Evolutionary conservation across 2,888 invertebrate species (phyloP).

Genomic region (Pardosa pseudoannulata): DNA sequence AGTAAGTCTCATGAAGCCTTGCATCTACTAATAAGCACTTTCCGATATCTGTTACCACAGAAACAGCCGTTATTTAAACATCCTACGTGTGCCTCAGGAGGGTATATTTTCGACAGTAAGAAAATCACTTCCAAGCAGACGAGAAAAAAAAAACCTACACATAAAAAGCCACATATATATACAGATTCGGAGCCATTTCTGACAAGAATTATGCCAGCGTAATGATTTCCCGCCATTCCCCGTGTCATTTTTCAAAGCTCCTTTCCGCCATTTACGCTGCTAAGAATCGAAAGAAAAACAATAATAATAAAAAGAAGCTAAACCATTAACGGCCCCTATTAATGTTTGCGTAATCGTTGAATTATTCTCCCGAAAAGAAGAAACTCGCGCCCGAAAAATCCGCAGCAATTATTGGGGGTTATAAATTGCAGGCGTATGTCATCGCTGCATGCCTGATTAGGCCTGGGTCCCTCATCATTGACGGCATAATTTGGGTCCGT

Average conservation of each 20-base stretch:
- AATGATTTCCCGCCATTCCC: constrained; percentile 62
- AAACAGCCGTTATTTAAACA: too few relatives aligned
- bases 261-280: constrained; percentile 31
- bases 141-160: neutral
- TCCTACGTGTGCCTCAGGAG: neutral
- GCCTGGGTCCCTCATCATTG: constrained; percentile 4
- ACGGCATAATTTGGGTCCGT: constrained; percentile 24
- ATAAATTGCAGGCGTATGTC: constrained; percentile 65
- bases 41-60: too few relatives aligned
- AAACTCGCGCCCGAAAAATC: constrained; percentile 2
- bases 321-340: constrained; percentile 62
- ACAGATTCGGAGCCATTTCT: neutral
- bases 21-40: too few relatives aligned
- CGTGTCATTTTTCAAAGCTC: constrained; percentile 61
- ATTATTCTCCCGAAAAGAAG: constrained; percentile 45
- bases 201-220: constrained; percentile 27
- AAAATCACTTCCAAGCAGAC: neutral
- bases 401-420: constrained; percentile 50
- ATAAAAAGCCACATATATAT: neutral
- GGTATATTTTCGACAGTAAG: neutral
- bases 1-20: too few relatives aligned
- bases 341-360: constrained; percentile 62
- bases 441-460: constrained; percentile 59
- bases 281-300: too few relatives aligned
- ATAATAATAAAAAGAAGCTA: neutral